Evolutionary conservation across 2,888 invertebrate genomes (phyloP), one percentile per base, ranked within the genome.

Genomic region (Acleris literana): DNA sequence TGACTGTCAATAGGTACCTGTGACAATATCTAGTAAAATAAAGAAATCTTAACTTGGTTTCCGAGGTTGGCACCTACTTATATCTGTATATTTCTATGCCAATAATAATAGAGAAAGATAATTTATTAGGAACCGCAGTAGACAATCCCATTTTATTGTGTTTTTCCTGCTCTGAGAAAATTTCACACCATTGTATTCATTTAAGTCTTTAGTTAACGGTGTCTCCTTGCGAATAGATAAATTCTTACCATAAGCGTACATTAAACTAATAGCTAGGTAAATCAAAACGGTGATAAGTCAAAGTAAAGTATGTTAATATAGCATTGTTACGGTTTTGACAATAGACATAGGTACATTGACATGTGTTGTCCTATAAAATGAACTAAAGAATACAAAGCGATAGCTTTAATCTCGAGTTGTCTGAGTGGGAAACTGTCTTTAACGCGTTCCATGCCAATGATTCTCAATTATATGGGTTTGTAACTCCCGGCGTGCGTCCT

Each of bases 111-210:
- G 46, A 52, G 56, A 63, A 57, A 39, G 48, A 54, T 59, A 43
- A 59, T 55, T 64, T 59, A 65, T 51, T 52, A 46, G 4, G 33
- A 22, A 22, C 29, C 7, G 58, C 13, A 57, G 52, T 20, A 22
- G 48, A 65, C 65, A 65, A 57, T 66, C 53, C 55, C 7, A 22
- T 7, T 16, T 16, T 20, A 46, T 56, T 56, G 56, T 56, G 17
- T 22, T 52, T 61, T 57, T 59, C 22, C 18, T 57, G 13, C 39
- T 39, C 52, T 66, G 66, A 17, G 62, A 66, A 62, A 22, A 22
- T 53, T 66, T 66, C 66, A 48, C 66, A 66, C 33, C 46, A 66
- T 66, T 66, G 61, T 66, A 52, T 25, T 39, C 16, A 16, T 43
- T 65, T 56, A 46, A 51, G 29, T 44, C 11, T 25, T 20, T 25